Conservation (phyloP, 2,888 invertebrate genomes). For the Thera britannica region DNA sequence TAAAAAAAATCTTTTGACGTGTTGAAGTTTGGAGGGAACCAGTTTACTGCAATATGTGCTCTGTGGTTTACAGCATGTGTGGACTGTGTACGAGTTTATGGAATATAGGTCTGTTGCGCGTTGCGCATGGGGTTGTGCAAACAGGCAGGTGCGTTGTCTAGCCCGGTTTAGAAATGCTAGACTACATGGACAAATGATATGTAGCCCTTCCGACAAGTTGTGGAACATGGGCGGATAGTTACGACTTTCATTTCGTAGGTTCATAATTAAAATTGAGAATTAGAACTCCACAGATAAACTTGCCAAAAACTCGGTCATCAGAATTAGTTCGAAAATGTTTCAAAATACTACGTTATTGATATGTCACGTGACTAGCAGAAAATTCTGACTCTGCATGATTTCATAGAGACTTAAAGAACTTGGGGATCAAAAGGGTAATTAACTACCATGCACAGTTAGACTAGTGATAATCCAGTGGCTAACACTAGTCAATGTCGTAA, state of each 20-base stretch:
- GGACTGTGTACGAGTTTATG: not conserved
- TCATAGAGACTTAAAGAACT: too few species aligned
- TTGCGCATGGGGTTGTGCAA: constrained; percentile 32
- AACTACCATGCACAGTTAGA: too few species aligned
- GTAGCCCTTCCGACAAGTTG: constrained; percentile 16
- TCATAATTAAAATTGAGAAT: not conserved
- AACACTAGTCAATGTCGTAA: too few species aligned
- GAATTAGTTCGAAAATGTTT: too few species aligned
- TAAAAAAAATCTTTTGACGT: not conserved
- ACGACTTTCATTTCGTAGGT: not conserved
- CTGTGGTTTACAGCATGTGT: not conserved
- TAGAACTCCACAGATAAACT: too few species aligned
- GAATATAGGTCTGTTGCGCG: constrained; percentile 10
- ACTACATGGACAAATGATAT: constrained; percentile 20
- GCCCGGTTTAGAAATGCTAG: constrained; percentile 7
- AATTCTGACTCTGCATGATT: too few species aligned
- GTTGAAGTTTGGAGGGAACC: not conserved
- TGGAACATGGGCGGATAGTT: not conserved
- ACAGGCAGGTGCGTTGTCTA: constrained; percentile 33
- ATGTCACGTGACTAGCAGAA: too few species aligned
- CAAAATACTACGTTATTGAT: too few species aligned
- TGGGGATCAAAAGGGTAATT: too few species aligned
- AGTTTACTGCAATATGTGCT: not conserved
- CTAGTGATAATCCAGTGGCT: too few species aligned
- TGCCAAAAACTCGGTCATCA: too few species aligned